Evolutionary conservation across 2,113 vertebrate species (phyloP).

Genomic region (Oncorhynchus gorbuscha): DNA sequence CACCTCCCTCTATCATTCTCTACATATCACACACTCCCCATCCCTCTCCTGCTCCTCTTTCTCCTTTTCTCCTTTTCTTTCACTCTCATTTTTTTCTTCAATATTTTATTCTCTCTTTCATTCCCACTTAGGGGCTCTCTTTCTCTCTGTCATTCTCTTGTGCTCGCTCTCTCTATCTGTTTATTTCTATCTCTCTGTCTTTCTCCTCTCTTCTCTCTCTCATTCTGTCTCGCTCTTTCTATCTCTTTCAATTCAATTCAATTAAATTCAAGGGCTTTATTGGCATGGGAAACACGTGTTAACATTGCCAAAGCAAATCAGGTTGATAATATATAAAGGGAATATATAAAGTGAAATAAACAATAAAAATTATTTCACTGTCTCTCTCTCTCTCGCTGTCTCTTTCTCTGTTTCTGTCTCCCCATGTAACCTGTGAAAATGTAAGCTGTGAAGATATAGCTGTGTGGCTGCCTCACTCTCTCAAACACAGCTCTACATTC

Average conservation of each 20-base stretch:
- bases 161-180: background rate
- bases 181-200: no score
- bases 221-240: background rate
- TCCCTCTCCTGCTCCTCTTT: background rate
- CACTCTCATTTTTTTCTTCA: background rate
- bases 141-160: background rate
- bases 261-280: no score
- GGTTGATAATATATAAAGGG: no score
- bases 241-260: background rate
- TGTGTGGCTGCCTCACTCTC: slow-evolving; percentile 31
- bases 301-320: no score
- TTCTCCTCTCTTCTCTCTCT: background rate
- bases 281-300: no score
- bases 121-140: background rate
- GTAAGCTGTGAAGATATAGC: slow-evolving; percentile 36
- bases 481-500: slow-evolving; percentile 59
- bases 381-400: background rate
- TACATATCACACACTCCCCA: background rate
- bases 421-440: slow-evolving; percentile 1
- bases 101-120: background rate
- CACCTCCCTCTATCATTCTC: slow-evolving; percentile 3
- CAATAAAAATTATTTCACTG: no score
- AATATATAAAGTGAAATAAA: no score
- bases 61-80: background rate
- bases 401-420: background rate